Percentiles rank a stretch among this genome's conserved stretches.
phyloP scores from a whole-genome alignment of 2,113 vertebrate genomes.

The Numida meleagris region DNA sequence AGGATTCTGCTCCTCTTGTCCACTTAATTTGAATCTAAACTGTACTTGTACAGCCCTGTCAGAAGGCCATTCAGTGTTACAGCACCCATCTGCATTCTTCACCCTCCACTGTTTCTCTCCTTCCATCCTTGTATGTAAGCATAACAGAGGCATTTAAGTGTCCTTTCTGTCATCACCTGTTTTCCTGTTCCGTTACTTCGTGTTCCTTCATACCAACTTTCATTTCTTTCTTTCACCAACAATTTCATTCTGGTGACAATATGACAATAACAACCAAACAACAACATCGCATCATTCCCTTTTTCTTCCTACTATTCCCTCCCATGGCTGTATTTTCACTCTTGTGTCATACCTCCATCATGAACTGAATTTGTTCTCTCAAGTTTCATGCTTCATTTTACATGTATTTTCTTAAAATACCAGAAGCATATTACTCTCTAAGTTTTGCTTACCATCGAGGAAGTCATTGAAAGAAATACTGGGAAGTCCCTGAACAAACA shows the following conservation, averaged over 20 bases:
- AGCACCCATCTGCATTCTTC: rapidly evolving
- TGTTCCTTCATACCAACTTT: background rate
- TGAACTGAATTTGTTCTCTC: rapidly evolving
- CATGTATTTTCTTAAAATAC: background rate
- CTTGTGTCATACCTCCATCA: rapidly evolving
- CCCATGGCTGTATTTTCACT: background rate
- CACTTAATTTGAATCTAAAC: background rate
- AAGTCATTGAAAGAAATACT: slow-evolving; percentile 4
- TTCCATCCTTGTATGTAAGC: background rate
- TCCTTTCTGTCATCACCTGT: background rate
- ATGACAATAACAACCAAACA: background rate
- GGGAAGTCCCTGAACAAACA: slow-evolving; percentile 47
- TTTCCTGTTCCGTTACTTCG: background rate
- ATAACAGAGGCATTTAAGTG: background rate
- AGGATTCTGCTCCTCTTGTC: background rate
- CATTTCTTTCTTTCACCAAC: background rate
- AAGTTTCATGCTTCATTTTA: background rate
- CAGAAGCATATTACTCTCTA: background rate
- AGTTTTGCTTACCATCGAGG: background rate
- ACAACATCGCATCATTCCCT: background rate
- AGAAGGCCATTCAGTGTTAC: background rate
- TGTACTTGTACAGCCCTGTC: background rate
- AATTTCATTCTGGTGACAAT: background rate
- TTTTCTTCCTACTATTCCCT: background rate
- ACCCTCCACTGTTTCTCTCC: background rate